These are phyloP conservation scores for Polydesmus complanatus DNA, from an alignment of 2,888 invertebrate species.

Conservation along the genomic window DNA sequence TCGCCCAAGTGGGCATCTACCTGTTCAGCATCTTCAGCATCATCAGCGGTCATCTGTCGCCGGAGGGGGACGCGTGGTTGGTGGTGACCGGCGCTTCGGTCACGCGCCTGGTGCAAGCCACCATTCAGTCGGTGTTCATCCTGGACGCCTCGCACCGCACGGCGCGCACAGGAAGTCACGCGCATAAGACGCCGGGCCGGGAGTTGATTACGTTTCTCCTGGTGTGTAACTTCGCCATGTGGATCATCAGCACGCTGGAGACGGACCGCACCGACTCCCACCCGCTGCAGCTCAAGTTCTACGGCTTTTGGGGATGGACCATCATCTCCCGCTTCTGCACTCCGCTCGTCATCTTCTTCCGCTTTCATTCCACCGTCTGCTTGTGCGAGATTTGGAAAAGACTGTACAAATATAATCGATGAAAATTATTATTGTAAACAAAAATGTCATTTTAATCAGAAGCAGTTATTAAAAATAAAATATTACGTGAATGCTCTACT, in stretches of 20 bases:
- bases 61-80: constrained; percentile 56
- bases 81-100: constrained; percentile 63
- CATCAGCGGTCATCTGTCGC: constrained; percentile 78
- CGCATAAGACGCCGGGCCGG: constrained; percentile 73
- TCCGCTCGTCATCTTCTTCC: constrained; percentile 85
- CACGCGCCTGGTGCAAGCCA: constrained; percentile 70
- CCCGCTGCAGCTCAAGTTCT: constrained; percentile 75
- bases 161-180: constrained; percentile 65
- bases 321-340: constrained; percentile 88
- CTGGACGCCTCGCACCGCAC: constrained; percentile 75
- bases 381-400: constrained; percentile 93
- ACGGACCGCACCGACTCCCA: constrained; percentile 81
- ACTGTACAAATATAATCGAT: constrained; percentile 81
- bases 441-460: no score
- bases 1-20: constrained; percentile 87
- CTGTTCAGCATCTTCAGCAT: constrained; percentile 87
- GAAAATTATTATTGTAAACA: no score
- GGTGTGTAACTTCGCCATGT: constrained; percentile 33
- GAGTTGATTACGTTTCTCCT: constrained; percentile 80
- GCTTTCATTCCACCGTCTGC: constrained; percentile 90
- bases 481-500: no score
- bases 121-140: constrained; percentile 36
- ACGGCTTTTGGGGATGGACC: constrained; percentile 68
- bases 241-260: constrained; percentile 57
- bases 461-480: no score